Evolutionary conservation across 2,113 vertebrate genomes (phyloP), one percentile per base, ranked within the genome.

Genomic region (Symphodus melops): DNA sequence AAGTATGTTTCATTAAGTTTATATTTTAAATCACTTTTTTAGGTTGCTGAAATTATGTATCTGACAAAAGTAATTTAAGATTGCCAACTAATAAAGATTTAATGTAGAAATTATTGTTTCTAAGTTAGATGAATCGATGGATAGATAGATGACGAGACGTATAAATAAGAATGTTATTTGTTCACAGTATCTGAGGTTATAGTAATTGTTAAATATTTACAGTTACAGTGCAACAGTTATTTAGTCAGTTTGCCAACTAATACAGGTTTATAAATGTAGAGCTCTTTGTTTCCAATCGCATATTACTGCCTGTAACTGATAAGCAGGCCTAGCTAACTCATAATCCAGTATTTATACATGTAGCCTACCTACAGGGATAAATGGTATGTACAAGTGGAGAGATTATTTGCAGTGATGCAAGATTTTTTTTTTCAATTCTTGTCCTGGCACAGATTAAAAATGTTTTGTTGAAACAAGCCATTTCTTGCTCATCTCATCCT

Each of bases 391-490:
- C 39, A 59, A 46, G 21, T 68, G 39, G 37, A 48, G 70, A 36
- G 6, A 63, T 62, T 36, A 75, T 71, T 53, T 70, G 28, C 65
- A 74, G 63, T 28, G 65, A 49, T 53, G 28, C 28, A 56, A 42
- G n/a, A 68, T 67, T 69, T 68, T 41, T 48, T 72, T 65, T 52
- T 36, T 48, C 3, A 28, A 59, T 51, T 36, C 36, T 33, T 28
- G 13, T 39, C 41, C 48, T 51, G 62, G 68, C 54, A 53, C 33
- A 54, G 55, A 79, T 48, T 42, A 52, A 23, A 65, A 16, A 73
- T 52, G 58, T 72, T 46, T 44, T 42, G 60, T 74, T 87, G 54
- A 75, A 82, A 72, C 68, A 64, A 74, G 58, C 61, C 36, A 68
- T 71, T 57, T 49, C n/a, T 36, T 16, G 37, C 36, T 70, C 20